Percentiles rank a stretch among this genome's conserved stretches.
phyloP scores from a whole-genome alignment of 2,888 invertebrate species.

The Philereme vetulata region DNA sequence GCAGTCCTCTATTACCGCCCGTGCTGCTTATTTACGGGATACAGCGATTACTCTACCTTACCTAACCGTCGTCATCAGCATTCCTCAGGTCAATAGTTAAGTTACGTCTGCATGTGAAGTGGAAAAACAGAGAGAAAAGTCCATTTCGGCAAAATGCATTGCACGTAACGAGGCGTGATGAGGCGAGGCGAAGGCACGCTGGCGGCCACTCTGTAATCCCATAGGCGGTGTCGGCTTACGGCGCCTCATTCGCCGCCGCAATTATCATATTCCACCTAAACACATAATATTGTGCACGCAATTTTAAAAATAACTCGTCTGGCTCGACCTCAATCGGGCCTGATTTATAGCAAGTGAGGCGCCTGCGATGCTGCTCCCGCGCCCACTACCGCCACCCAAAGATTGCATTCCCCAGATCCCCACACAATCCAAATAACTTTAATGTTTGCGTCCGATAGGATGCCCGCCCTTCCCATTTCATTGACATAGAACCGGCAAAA shows the following conservation, averaged over 20 bases:
- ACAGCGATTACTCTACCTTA: background rate
- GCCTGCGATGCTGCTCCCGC: slow-evolving; percentile 48
- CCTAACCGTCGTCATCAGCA: background rate
- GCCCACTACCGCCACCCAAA: slow-evolving; percentile 50
- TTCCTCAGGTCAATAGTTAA: slow-evolving; percentile 14
- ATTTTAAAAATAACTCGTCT: slow-evolving; percentile 82
- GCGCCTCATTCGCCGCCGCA: slow-evolving; percentile 74
- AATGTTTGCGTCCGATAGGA: slow-evolving; percentile 29
- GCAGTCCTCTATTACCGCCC: slow-evolving; percentile 15
- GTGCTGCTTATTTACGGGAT: background rate
- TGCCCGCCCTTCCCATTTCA: slow-evolving; percentile 10
- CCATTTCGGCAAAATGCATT: slow-evolving; percentile 39
- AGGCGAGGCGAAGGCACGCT: slow-evolving; percentile 43
- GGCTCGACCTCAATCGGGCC: slow-evolving; percentile 73
- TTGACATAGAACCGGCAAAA: slow-evolving; percentile 3
- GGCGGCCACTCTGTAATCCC: slow-evolving; percentile 76
- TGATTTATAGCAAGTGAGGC: slow-evolving; percentile 72
- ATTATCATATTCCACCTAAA: slow-evolving; percentile 84
- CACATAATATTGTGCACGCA: slow-evolving; percentile 83
- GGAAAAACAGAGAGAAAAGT: slow-evolving; percentile 33
- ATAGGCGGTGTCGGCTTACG: slow-evolving; percentile 79
- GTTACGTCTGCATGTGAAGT: slow-evolving; percentile 20
- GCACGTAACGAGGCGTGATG: slow-evolving; percentile 57
- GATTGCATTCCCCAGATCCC: slow-evolving; percentile 54
- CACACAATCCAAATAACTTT: slow-evolving; percentile 51